Evolutionary conservation across 2,797 vertebrate genomes (phyloP).

Genomic region (Chiroxiphia lanceolata): DNA sequence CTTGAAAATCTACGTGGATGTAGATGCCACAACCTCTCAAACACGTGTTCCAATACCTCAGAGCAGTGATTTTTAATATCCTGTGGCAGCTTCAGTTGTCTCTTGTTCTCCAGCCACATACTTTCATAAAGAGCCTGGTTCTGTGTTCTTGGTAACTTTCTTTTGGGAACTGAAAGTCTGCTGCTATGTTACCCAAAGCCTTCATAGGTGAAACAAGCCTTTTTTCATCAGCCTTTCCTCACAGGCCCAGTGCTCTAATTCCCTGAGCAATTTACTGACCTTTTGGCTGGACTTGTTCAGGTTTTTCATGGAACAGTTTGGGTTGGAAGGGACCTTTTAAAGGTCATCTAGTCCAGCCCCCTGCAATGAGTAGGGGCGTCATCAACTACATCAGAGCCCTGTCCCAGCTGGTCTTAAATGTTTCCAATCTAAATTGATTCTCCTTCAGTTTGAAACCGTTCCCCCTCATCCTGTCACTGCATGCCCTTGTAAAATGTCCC

Average conservation of each 20-base stretch:
- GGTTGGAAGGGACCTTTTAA: not conserved
- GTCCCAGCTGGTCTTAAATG: not conserved
- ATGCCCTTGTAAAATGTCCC: not conserved
- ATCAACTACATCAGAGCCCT: not conserved
- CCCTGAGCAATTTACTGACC: not conserved
- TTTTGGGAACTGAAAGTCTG: not conserved
- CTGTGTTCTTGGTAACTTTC: not conserved
- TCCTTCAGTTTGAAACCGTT: not conserved
- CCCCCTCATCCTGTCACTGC: fast-evolving
- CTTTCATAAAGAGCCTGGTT: not conserved
- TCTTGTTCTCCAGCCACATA: not conserved
- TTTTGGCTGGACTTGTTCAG: not conserved
- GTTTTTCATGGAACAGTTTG: not conserved
- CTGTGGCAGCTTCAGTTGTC: not conserved
- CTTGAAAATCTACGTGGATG: not conserved
- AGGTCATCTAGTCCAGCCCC: not conserved
- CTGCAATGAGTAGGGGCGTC: not conserved
- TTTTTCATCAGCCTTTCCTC: not conserved
- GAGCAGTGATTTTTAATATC: not conserved
- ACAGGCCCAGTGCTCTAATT: not conserved
- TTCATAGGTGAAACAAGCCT: not conserved
- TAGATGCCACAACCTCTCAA: not conserved
- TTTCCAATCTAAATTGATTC: not conserved
- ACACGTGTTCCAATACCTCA: not conserved
- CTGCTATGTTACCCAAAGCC: not conserved